phyloP scores from a whole-genome alignment of 2,797 vertebrate species.

The Oryzias dopingdopingensis region DNA sequence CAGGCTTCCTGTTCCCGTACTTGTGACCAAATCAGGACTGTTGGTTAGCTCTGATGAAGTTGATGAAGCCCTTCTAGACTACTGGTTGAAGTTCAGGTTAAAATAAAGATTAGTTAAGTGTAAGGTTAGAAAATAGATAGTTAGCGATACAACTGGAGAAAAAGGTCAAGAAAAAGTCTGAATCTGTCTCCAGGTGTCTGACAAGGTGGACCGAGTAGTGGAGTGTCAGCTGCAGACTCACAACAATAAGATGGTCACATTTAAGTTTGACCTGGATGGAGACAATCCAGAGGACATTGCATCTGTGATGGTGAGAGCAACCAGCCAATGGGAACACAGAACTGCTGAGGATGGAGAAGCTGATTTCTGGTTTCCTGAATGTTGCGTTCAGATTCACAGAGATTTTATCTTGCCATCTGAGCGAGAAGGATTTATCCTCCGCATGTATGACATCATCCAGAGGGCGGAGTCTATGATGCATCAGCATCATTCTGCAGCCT shows the following conservation, averaged over 20 bases:
- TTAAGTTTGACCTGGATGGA: constrained; percentile 94
- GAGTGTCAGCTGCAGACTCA: constrained; percentile 96
- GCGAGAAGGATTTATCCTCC: constrained; percentile 80
- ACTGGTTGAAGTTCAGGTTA: too few relatives aligned
- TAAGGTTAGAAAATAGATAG: too few relatives aligned
- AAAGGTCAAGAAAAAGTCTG: too few relatives aligned
- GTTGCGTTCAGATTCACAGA: constrained; percentile 60
- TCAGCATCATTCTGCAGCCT: constrained; percentile 57
- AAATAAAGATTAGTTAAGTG: too few relatives aligned
- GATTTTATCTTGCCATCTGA: constrained; percentile 91
- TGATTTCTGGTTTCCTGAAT: neutral
- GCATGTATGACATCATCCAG: constrained; percentile 90
- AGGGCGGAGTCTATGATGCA: constrained; percentile 85
- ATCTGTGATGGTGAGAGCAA: constrained; percentile 85
- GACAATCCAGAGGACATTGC: constrained; percentile 95
- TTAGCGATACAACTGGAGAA: too few relatives aligned
- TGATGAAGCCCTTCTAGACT: too few relatives aligned
- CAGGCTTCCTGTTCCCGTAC: too few relatives aligned
- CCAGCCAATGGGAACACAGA: constrained; percentile 18
- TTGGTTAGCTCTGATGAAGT: too few relatives aligned
- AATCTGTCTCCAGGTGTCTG: constrained; percentile 77
- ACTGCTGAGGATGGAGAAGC: neutral
- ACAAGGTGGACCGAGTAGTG: constrained; percentile 88
- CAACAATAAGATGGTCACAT: constrained; percentile 96
- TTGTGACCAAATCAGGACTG: too few relatives aligned